Conservation (phyloP, 2,797 vertebrate species). For the Poeciliopsis gracilis region DNA sequence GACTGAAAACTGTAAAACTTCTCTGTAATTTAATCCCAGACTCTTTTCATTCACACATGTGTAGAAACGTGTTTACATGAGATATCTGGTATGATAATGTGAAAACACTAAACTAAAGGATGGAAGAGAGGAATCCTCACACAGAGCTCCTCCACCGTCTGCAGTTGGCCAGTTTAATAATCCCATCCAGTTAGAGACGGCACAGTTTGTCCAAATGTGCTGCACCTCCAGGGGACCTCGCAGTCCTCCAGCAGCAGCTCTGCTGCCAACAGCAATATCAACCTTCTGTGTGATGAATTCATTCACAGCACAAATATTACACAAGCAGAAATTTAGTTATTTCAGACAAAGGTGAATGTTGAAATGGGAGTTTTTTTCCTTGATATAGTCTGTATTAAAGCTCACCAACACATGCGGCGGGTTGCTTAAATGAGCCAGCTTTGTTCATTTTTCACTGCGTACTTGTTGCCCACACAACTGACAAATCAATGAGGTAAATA, state of each 20-base stretch:
- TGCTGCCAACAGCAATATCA: not conserved
- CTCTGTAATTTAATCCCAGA: too few species aligned
- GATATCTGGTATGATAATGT: not conserved
- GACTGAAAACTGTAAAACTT: too few species aligned
- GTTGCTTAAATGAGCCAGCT: not conserved
- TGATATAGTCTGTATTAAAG: not conserved
- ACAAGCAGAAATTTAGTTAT: not conserved
- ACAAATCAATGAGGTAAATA: slow-evolving; percentile 3
- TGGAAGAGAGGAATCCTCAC: not conserved
- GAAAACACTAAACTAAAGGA: not conserved
- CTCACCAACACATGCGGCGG: slow-evolving; percentile 1
- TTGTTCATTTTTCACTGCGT: not conserved
- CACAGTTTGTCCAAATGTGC: slow-evolving; percentile 2
- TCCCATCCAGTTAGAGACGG: slow-evolving; percentile 1
- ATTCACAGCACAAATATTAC: not conserved
- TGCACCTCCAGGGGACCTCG: not conserved
- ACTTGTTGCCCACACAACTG: slow-evolving; percentile 2
- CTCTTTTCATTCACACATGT: too few species aligned
- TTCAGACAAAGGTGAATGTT: not conserved
- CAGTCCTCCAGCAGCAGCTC: not conserved
- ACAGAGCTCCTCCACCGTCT: not conserved
- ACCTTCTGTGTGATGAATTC: slow-evolving; percentile 2
- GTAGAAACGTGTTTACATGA: too few species aligned
- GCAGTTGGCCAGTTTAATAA: not conserved
- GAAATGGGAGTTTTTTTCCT: not conserved